Evolutionary conservation across 2,888 invertebrate species (phyloP).

Genomic region (Cylloceria caligata): DNA sequence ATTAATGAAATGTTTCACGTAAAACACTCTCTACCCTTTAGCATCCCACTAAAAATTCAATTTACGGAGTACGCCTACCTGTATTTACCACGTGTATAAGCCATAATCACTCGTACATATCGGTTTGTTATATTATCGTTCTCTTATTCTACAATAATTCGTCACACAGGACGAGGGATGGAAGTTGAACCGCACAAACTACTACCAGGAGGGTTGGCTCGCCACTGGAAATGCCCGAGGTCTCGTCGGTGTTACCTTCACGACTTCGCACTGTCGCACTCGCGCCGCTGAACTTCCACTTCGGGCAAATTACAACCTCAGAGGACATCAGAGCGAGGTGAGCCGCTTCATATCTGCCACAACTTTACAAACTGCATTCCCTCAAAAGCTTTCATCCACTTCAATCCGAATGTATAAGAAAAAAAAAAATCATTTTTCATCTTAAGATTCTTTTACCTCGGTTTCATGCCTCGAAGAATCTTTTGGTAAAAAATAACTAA

Average conservation of each 20-base stretch:
- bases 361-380: background rate
- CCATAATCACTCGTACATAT: too few species aligned
- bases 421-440: too few species aligned
- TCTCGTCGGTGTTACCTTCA: conserved; percentile 98
- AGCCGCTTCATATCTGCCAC: conserved; percentile 78
- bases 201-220: conserved; percentile 99
- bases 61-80: conserved; percentile 26
- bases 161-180: conserved; percentile 94
- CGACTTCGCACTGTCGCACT: conserved; percentile 96
- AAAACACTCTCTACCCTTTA: conserved; percentile 33
- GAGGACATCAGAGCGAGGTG: conserved; percentile 98
- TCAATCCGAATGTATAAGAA: background rate
- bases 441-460: too few species aligned
- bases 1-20: conserved; percentile 58
- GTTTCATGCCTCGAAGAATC: background rate
- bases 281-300: conserved; percentile 92
- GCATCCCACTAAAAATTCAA: conserved; percentile 18
- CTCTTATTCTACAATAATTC: conserved; percentile 48
- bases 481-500: background rate
- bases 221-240: conserved; percentile 97
- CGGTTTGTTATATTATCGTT: too few species aligned
- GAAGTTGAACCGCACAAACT: conserved; percentile 97
- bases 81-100: background rate
- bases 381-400: conserved; percentile 9
- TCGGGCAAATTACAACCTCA: conserved; percentile 97